Evolutionary conservation across 2,797 vertebrate species (phyloP).

Genomic region (Busarellus nigricollis): DNA sequence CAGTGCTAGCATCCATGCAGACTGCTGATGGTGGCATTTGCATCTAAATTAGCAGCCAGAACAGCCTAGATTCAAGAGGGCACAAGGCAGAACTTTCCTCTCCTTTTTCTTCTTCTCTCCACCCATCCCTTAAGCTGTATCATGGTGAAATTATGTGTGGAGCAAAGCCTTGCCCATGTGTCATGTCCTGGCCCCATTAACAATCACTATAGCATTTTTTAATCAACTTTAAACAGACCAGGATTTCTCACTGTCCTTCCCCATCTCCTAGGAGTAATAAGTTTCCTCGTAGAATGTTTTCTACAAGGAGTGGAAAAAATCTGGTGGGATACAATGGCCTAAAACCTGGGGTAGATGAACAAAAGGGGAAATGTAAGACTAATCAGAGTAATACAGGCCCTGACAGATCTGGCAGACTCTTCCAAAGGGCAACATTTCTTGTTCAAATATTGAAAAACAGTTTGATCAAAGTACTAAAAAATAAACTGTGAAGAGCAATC

Average conservation of each 20-base stretch:
- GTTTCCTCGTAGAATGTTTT: neutral
- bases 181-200: neutral
- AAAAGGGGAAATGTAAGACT: neutral
- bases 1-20: neutral
- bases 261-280: neutral
- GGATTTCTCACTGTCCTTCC: neutral
- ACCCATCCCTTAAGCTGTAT: neutral
- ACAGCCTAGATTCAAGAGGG: neutral
- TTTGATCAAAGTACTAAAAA: neutral
- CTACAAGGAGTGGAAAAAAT: neutral
- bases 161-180: neutral
- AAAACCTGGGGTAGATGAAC: neutral
- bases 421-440: neutral
- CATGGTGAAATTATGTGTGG: neutral
- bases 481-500: neutral
- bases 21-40: neutral
- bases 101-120: neutral
- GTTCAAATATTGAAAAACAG: neutral
- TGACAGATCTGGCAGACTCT: neutral
- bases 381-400: neutral
- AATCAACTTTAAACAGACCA: neutral
- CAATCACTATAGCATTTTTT: neutral
- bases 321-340: neutral
- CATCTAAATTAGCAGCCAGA: neutral
- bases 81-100: neutral